Evolutionary conservation across 2,113 vertebrate genomes (phyloP).

Genomic region (Pedionomus torquatus): DNA sequence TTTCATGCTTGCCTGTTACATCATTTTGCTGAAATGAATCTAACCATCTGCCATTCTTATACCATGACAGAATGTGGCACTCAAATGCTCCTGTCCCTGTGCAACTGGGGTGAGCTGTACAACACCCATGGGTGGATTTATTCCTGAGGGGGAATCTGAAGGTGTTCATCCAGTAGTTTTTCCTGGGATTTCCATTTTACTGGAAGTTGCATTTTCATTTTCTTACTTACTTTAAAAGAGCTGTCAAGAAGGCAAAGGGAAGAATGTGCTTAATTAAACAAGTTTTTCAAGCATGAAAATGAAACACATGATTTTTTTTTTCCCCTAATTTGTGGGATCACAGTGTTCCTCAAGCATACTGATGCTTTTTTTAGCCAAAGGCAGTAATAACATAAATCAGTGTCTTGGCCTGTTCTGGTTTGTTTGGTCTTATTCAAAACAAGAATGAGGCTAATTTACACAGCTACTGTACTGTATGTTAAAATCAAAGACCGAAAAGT

Average conservation of each 20-base stretch:
- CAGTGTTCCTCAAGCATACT: conserved; percentile 48
- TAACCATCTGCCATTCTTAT: not conserved
- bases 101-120: not conserved
- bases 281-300: conserved; percentile 37
- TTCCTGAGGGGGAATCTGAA: not conserved
- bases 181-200: not conserved
- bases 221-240: not conserved
- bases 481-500: not conserved
- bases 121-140: not conserved
- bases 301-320: not conserved
- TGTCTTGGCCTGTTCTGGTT: conserved; percentile 43
- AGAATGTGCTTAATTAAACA: conserved; percentile 19
- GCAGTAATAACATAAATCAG: conserved; percentile 57
- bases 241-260: not conserved
- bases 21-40: not conserved
- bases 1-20: not conserved
- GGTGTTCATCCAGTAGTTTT: not conserved
- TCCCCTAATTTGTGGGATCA: not conserved
- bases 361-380: conserved; percentile 47
- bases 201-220: not conserved
- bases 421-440: conserved; percentile 57
- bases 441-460: conserved; percentile 41
- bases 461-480: conserved; percentile 7
- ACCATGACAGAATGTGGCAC: not conserved
- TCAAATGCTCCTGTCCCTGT: not conserved